Base-by-base conservation (phyloP, 2,888 invertebrate genomes). In the Punctoribates punctum region DNA sequence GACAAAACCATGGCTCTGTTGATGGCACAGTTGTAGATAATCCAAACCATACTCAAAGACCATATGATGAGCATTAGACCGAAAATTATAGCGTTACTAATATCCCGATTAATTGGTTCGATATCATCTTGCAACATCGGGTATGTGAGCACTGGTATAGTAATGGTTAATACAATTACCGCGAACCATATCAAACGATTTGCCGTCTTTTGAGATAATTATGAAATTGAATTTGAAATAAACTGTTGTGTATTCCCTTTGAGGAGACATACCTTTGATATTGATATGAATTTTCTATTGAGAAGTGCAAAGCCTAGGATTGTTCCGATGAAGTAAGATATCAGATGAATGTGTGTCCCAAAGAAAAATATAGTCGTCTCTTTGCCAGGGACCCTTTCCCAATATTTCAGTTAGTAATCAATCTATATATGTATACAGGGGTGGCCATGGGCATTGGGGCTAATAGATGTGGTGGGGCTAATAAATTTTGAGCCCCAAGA, bases 11-110 rank as follows among this genome's bases (percentile, higher is more conserved):
- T 29, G 5, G 48, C 34, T 46, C 54, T 48, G 2, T 73, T 75
- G 20, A 75, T 72, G 2, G 73, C 72, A 72, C 75, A 75, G 27
- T 75, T 70, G 54, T 75, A 75, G 25, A 75, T n/a, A 73, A 73
- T 29, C 75, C 75, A 75, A 15, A n/a, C 25, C 13, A 60, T 60
- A n/a, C 60, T n/a, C 11, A 73, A 9, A 3, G 62, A 62, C 75
- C 75, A 75, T 23, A 73, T 17, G 1, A 73, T 20, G 34, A 75
- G 11, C 11, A 29, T 11, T 9, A 60, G 11, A n/a, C 23, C 29
- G 23, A 75, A 34, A 1, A 25, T 2, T 13, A 75, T 25, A 8
- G 75, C 72, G 29, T 72, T 75, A 15, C 17, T 15, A 1, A 73
- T 5, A 5, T 72, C 23, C 1, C 8, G 0, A 46, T 38, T 57